These are phyloP conservation scores for Zapus hudsonius DNA, from an alignment of 2,113 vertebrate species.

Conservation along the genomic window DNA sequence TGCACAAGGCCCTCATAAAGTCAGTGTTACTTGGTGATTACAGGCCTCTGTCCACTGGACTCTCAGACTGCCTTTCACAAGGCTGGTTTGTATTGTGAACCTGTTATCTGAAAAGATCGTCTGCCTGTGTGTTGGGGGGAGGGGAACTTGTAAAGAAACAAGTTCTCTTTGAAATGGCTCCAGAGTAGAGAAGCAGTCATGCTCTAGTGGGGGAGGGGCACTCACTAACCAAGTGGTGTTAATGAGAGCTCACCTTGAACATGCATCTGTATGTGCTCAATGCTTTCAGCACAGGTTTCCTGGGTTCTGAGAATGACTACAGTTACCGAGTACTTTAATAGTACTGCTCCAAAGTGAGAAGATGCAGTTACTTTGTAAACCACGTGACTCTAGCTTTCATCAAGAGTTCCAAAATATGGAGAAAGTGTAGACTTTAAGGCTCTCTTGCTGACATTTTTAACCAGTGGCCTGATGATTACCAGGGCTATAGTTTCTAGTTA, in stretches of 20 bases:
- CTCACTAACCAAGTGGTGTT: constrained; percentile 15
- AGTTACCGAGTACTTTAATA: not conserved
- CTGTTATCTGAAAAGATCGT: constrained; percentile 7
- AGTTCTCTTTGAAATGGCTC: constrained; percentile 51
- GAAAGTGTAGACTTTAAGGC: constrained; percentile 20
- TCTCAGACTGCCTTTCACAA: not conserved
- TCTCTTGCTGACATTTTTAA: constrained; percentile 39
- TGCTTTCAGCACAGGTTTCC: constrained; percentile 56
- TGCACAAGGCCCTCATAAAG: not conserved
- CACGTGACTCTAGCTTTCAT: constrained; percentile 35
- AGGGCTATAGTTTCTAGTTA: constrained; percentile 46
- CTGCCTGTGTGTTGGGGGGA: not conserved
- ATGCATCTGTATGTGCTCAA: not conserved
- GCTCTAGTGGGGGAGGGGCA: not conserved
- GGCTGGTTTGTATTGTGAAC: constrained; percentile 42
- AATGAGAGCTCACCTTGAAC: not conserved
- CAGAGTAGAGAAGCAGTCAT: not conserved
- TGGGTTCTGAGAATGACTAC: constrained; percentile 55
- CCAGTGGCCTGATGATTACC: constrained; percentile 45
- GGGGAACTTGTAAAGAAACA: constrained; percentile 55
- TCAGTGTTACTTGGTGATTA: constrained; percentile 19
- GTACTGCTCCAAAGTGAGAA: constrained; percentile 57
- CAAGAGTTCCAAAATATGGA: constrained; percentile 45
- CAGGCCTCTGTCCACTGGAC: constrained; percentile 11
- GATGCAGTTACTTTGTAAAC: constrained; percentile 56